phyloP scores from a whole-genome alignment of 2,888 invertebrate species.

The Hydrotaea cyrtoneurina region DNA sequence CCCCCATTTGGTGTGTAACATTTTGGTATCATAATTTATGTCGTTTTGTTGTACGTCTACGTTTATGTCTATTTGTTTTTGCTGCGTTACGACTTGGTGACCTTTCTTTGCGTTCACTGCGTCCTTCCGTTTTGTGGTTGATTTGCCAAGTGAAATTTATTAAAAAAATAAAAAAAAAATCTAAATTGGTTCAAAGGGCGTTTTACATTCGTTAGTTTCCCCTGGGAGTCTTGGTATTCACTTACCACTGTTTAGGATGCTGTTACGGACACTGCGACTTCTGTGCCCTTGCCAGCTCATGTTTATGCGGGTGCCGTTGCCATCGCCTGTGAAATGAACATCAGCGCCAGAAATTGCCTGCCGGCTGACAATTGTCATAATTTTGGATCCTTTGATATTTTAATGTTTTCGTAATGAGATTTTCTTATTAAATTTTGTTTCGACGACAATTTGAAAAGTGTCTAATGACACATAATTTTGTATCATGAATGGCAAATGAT shows the following conservation, averaged over 20 bases:
- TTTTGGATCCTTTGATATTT: slow-evolving; percentile 76
- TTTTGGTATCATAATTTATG: slow-evolving; percentile 77
- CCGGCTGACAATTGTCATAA: slow-evolving; percentile 69
- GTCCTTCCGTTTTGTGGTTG: slow-evolving; percentile 72
- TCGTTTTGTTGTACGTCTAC: slow-evolving; percentile 68
- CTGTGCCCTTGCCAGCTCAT: slow-evolving; percentile 60
- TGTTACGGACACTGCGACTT: slow-evolving; percentile 61
- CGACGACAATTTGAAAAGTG: slow-evolving; percentile 32
- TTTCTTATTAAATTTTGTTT: slow-evolving; percentile 70
- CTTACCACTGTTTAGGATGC: slow-evolving; percentile 58
- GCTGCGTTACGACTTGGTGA: slow-evolving; percentile 53
- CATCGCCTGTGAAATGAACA: slow-evolving; percentile 40
- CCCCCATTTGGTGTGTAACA: slow-evolving; percentile 10
- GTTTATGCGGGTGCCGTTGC: slow-evolving; percentile 21
- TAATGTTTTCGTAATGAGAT: slow-evolving; percentile 78
- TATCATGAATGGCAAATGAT: slow-evolving; percentile 5
- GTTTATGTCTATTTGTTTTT: slow-evolving; percentile 52
- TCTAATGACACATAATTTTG: slow-evolving; percentile 44
- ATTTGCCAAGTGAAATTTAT: slow-evolving; percentile 77
- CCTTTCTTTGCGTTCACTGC: slow-evolving; percentile 23
- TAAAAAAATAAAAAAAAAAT: slow-evolving; percentile 70
- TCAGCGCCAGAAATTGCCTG: slow-evolving; percentile 35
- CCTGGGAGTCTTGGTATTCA: slow-evolving; percentile 63
- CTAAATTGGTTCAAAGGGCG: slow-evolving; percentile 60
- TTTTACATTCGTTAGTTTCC: slow-evolving; percentile 63